phyloP scores from a whole-genome alignment of 2,113 vertebrate genomes.

The Silurus asotus region DNA sequence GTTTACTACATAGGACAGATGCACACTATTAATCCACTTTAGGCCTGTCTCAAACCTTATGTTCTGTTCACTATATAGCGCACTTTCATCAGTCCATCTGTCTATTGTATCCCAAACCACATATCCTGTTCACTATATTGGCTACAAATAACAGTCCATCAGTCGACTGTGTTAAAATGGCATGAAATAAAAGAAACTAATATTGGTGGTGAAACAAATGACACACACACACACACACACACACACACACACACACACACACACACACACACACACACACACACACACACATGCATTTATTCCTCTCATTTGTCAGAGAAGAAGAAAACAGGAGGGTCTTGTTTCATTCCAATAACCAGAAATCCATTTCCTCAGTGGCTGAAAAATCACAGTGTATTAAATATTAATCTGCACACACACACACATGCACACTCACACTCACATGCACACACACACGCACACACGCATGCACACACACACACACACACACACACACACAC shows the following conservation, averaged over 20 bases:
- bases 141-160: neutral
- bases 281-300: neutral
- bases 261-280: conserved; percentile 8
- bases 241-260: conserved; percentile 3
- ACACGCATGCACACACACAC: conserved; percentile 6
- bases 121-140: neutral
- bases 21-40: neutral
- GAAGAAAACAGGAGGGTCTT: conserved; percentile 9
- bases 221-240: neutral
- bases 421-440: conserved; percentile 35
- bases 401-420: conserved; percentile 56
- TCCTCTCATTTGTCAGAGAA: conserved; percentile 52
- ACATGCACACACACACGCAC: neutral
- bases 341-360: conserved; percentile 52
- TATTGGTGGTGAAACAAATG: neutral
- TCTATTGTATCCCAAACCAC: neutral
- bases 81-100: neutral
- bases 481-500: conserved; percentile 37
- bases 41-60: neutral
- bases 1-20: too few species aligned
- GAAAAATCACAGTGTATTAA: conserved; percentile 58
- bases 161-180: neutral
- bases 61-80: too few species aligned
- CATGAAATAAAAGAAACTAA: neutral
- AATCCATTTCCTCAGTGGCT: conserved; percentile 48